These are phyloP conservation scores for Spea hammondii DNA, from an alignment of 2,797 vertebrate species.

Conservation along the genomic window DNA sequence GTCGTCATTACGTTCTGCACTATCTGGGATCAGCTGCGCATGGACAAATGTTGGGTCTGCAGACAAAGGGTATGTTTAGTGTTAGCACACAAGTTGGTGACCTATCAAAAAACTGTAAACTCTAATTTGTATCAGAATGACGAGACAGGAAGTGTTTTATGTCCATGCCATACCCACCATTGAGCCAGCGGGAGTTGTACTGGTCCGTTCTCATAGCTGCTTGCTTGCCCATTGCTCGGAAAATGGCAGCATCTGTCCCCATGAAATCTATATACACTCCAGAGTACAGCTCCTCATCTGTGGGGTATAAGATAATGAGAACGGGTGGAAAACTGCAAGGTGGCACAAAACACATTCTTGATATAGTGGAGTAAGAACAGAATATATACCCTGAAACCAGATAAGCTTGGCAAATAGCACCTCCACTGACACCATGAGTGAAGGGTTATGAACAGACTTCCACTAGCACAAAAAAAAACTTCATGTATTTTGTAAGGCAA, in stretches of 20 bases:
- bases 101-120: background rate
- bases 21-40: slow-evolving; percentile 94
- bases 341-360: background rate
- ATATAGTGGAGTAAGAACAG: background rate
- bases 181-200: slow-evolving; percentile 98
- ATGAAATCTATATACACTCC: slow-evolving; percentile 99
- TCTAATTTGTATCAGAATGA: background rate
- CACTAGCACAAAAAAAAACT: too few relatives aligned
- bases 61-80: background rate
- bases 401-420: background rate
- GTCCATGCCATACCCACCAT: slow-evolving; percentile 71
- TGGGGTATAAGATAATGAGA: slow-evolving; percentile 24
- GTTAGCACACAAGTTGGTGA: background rate
- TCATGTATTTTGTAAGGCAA: too few relatives aligned
- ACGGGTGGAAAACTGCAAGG: background rate
- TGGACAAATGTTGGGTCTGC: slow-evolving; percentile 92
- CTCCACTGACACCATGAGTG: too few relatives aligned
- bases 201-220: slow-evolving; percentile 98
- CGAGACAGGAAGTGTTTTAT: background rate
- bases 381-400: background rate
- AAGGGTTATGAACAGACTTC: too few relatives aligned
- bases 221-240: slow-evolving; percentile 95
- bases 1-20: slow-evolving; percentile 91
- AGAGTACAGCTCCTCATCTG: slow-evolving; percentile 96
- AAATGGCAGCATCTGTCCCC: slow-evolving; percentile 97